Conservation (phyloP, 2,888 invertebrate species). For the Drosophila planitibia region DNA sequence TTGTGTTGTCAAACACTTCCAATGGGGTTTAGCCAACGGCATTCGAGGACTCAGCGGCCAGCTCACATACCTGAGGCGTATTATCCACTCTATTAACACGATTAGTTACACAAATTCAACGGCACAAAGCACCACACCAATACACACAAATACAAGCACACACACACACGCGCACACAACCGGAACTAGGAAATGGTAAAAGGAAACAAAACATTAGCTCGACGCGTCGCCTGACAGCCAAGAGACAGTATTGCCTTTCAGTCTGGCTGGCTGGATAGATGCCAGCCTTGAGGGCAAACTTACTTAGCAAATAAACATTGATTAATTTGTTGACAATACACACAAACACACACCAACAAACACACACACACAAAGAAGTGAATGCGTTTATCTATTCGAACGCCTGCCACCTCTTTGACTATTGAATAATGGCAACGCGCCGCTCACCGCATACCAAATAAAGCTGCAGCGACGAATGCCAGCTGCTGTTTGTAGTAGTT, state of each 20-base stretch:
- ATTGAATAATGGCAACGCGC: slow-evolving; percentile 72
- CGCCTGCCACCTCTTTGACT: slow-evolving; percentile 54
- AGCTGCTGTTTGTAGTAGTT: slow-evolving; percentile 1
- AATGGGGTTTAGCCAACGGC: slow-evolving; percentile 62
- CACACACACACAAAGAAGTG: slow-evolving; percentile 26
- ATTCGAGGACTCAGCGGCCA: slow-evolving; percentile 49
- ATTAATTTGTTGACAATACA: slow-evolving; percentile 84
- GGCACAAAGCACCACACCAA: slow-evolving; percentile 59
- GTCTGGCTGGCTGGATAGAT: slow-evolving; percentile 45
- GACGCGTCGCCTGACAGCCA: slow-evolving; percentile 41
- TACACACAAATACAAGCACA: slow-evolving; percentile 16
- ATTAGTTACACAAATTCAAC: slow-evolving; percentile 81
- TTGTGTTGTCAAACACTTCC: slow-evolving; percentile 53
- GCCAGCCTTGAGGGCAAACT: slow-evolving; percentile 72
- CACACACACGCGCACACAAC: slow-evolving; percentile 31
- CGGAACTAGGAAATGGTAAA: slow-evolving; percentile 73
- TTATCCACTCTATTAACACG: slow-evolving; percentile 82
- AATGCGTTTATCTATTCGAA: slow-evolving; percentile 47
- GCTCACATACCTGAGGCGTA: slow-evolving; percentile 78
- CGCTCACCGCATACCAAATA: slow-evolving; percentile 65
- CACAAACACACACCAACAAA: slow-evolving; percentile 40
- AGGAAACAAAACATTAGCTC: slow-evolving; percentile 74
- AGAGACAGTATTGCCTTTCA: slow-evolving; percentile 15
- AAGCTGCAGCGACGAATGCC: slow-evolving; percentile 46
- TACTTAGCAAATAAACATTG: slow-evolving; percentile 84